Evolutionary conservation across 2,113 vertebrate genomes (phyloP).

Genomic region (Catagonus wagneri): DNA sequence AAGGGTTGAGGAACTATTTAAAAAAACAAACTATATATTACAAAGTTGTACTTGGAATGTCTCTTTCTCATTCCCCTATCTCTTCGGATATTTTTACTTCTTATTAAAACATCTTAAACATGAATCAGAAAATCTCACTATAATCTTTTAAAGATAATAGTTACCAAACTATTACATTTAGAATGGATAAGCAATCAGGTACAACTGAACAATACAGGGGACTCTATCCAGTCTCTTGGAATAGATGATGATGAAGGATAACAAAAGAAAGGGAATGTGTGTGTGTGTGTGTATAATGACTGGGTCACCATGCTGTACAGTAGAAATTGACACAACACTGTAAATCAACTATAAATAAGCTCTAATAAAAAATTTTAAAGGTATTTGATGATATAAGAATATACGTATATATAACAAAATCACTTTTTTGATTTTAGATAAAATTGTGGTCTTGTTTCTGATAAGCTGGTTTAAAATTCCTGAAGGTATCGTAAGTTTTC

Average conservation of each 20-base stretch:
- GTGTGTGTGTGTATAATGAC: no score
- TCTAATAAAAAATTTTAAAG: neutral
- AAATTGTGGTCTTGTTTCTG: neutral
- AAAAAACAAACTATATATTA: neutral
- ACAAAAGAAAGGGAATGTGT: no score
- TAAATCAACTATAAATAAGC: no score
- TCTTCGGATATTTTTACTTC: neutral
- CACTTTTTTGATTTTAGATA: neutral
- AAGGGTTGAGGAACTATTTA: neutral
- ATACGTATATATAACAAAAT: neutral
- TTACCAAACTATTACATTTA: no score
- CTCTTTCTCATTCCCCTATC: neutral
- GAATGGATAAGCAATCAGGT: no score
- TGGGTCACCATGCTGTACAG: no score
- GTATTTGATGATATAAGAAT: conserved; percentile 33
- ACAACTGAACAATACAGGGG: no score
- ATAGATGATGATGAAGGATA: no score
- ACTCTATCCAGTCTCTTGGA: no score
- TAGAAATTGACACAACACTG: no score
- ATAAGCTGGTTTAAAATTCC: neutral
- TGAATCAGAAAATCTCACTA: neutral
- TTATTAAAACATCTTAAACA: neutral
- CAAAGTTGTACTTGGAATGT: neutral
- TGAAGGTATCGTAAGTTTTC: neutral
- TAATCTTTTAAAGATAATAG: no score